Conservation (phyloP, 2,888 invertebrate species). For the Nowickia ferox region DNA sequence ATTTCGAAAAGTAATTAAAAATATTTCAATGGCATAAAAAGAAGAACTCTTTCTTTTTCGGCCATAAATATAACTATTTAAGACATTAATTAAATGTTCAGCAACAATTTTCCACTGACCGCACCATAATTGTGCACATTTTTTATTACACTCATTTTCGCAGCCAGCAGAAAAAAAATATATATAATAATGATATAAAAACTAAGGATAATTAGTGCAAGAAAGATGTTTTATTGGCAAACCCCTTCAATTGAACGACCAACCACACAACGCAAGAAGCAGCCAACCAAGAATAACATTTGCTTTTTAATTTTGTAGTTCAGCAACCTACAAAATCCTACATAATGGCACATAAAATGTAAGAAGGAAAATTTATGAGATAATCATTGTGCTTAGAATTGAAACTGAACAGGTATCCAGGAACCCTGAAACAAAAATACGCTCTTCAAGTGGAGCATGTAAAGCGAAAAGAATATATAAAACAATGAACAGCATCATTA, state of each 20-base stretch:
- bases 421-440: not conserved
- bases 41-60: conserved; percentile 2
- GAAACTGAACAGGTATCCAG: not conserved
- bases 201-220: conserved; percentile 67
- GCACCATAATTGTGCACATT: conserved; percentile 70
- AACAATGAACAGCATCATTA: conserved; percentile 65
- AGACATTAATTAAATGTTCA: conserved; percentile 70
- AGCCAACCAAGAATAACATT: conserved; percentile 37
- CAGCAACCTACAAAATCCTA: not conserved
- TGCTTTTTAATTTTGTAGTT: conserved; percentile 5
- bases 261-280: not conserved
- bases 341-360: not conserved
- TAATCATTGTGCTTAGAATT: conserved; percentile 2
- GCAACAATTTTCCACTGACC: conserved; percentile 67
- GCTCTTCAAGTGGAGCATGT: conserved; percentile 4
- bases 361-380: conserved; percentile 23
- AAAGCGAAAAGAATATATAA: conserved; percentile 27
- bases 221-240: conserved; percentile 50
- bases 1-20: conserved; percentile 33
- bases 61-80: conserved; percentile 66
- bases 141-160: conserved; percentile 58
- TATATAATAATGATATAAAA: conserved; percentile 3
- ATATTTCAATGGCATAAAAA: conserved; percentile 16
- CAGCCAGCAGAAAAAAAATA: conserved; percentile 1
- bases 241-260: conserved; percentile 19